These are phyloP conservation scores for Menura novaehollandiae DNA, from an alignment of 2,113 vertebrate species.

Conservation along the genomic window DNA sequence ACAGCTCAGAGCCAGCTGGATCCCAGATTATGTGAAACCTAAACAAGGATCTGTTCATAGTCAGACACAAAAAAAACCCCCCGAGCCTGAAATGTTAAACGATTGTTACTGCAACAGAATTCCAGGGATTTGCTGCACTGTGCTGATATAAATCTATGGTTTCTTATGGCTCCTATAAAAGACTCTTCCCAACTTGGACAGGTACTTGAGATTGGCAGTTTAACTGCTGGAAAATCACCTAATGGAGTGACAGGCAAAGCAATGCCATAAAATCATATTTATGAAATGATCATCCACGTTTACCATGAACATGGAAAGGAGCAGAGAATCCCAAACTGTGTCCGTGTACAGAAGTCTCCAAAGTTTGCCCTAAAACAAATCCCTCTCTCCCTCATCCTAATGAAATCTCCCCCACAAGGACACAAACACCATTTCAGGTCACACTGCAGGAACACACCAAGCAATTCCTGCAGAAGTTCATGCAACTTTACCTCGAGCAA, in stretches of 20 bases:
- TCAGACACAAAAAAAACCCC: not conserved
- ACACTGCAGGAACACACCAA: not conserved
- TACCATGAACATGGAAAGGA: fast-evolving
- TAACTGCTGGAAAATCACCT: not conserved
- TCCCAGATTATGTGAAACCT: not conserved
- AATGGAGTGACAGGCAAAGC: not conserved
- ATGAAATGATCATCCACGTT: not conserved
- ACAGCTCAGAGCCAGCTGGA: not conserved
- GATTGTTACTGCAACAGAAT: not conserved
- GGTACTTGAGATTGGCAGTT: not conserved
- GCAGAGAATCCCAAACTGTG: not conserved
- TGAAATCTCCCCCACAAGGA: not conserved
- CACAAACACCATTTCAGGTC: not conserved
- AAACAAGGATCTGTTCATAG: not conserved
- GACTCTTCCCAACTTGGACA: not conserved
- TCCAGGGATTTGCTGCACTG: not conserved
- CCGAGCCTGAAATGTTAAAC: not conserved
- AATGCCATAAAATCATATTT: fast-evolving
- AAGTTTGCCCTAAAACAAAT: not conserved
- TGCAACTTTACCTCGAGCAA: not conserved
- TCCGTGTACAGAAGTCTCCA: not conserved
- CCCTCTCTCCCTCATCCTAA: no score
- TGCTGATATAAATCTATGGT: not conserved
- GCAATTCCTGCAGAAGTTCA: not conserved
- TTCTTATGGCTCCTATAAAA: not conserved